A percentile compares a stretch with the other conserved stretches of the same genome.
phyloP scores from a whole-genome alignment of 2,113 vertebrate genomes.

The Polyodon spathula region DNA sequence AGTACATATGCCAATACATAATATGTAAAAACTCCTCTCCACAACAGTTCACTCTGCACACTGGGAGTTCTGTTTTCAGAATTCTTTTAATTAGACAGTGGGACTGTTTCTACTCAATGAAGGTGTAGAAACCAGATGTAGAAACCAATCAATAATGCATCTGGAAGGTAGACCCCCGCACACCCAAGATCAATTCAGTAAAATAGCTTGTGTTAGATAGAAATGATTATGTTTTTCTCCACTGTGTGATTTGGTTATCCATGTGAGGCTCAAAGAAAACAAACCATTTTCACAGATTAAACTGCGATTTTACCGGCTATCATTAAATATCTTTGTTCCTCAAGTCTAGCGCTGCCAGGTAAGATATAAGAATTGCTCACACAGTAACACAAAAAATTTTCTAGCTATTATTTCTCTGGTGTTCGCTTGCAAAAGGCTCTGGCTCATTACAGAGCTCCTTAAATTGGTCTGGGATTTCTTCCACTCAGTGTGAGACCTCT shows the following conservation, averaged over 20 bases:
- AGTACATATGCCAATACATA: too few species aligned
- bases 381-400: too few species aligned
- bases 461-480: slow-evolving; percentile 65
- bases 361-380: slow-evolving; percentile 2
- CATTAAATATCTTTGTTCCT: slow-evolving; percentile 12
- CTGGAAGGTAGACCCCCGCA: too few species aligned
- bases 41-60: too few species aligned
- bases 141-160: too few species aligned
- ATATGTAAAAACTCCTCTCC: too few species aligned
- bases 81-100: too few species aligned
- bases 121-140: too few species aligned
- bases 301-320: slow-evolving; percentile 6
- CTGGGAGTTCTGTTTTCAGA: too few species aligned
- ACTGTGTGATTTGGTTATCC: background rate
- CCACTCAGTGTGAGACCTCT: slow-evolving; percentile 72
- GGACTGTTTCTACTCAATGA: too few species aligned
- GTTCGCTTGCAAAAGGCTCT: slow-evolving; percentile 48
- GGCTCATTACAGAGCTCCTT: slow-evolving; percentile 9
- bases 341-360: background rate
- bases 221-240: background rate
- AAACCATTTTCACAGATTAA: slow-evolving; percentile 1
- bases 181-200: too few species aligned
- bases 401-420: background rate
- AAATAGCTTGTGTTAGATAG: background rate
- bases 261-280: background rate